These are phyloP conservation scores for Premnoplex brunnescens DNA, from an alignment of 2,797 vertebrate genomes.

Conservation along the genomic window DNA sequence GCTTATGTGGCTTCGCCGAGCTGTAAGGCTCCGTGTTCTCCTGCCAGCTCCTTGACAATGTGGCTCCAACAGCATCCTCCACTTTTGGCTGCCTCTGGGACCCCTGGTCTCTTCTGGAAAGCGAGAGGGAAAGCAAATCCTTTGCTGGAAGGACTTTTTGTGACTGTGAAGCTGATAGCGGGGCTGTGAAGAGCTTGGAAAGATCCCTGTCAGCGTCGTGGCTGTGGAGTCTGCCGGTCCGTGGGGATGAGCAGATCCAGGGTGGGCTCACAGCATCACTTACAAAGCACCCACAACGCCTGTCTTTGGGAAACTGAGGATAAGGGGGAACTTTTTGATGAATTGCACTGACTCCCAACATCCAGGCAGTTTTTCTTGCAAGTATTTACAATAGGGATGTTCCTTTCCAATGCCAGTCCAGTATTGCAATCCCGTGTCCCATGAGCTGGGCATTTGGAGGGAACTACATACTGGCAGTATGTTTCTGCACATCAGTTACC, in stretches of 20 bases:
- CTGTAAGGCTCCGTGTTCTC: slow-evolving; percentile 57
- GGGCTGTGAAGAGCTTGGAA: slow-evolving; percentile 54
- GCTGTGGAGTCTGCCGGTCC: background rate
- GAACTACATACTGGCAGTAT: background rate
- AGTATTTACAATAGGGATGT: background rate
- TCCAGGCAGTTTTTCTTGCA: background rate
- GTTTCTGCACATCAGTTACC: background rate
- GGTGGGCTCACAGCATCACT: accelerated
- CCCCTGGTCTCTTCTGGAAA: slow-evolving; percentile 66
- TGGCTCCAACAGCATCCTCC: slow-evolving; percentile 68
- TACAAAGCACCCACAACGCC: background rate
- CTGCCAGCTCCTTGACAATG: slow-evolving; percentile 68
- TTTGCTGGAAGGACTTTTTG: slow-evolving; percentile 61
- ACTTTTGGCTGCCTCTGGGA: slow-evolving; percentile 62
- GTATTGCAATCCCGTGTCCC: accelerated
- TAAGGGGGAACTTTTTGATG: accelerated
- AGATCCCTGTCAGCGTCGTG: background rate
- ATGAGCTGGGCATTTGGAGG: slow-evolving; percentile 20
- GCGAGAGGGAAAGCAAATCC: slow-evolving; percentile 46
- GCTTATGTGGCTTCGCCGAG: slow-evolving; percentile 59
- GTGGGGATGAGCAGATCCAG: accelerated
- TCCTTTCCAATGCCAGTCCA: background rate
- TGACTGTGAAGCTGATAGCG: background rate
- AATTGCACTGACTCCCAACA: background rate
- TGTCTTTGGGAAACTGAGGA: background rate